Evolutionary conservation across 2,113 vertebrate species (phyloP).

Genomic region (chimpanzee (Pan troglodytes)): NHGRI_mPanTro3-v2.1_pri NC_072414.2:44437501-44438000

Average conservation of each 20-base stretch:
- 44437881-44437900: not conserved
- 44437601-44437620: not conserved
- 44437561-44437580: not conserved
- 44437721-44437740: not conserved
- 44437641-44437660: not conserved
- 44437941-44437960: not conserved
- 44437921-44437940: not conserved
- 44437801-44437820: not conserved
- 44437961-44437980: not conserved
- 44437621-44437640: not conserved
- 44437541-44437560: not conserved
- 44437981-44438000: not conserved
- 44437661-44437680: not conserved
- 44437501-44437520: not conserved
- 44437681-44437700: not conserved
- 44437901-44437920: not conserved
- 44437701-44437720: not conserved
- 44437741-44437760: not conserved
- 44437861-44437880: not conserved
- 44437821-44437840: not conserved
- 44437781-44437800: not conserved
- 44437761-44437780: not conserved
- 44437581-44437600: not conserved
- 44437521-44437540: not conserved
- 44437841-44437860: not conserved